phyloP scores from a whole-genome alignment of 1,140 invertebrate genomes.

The Drosophila micromelanica region DNA sequence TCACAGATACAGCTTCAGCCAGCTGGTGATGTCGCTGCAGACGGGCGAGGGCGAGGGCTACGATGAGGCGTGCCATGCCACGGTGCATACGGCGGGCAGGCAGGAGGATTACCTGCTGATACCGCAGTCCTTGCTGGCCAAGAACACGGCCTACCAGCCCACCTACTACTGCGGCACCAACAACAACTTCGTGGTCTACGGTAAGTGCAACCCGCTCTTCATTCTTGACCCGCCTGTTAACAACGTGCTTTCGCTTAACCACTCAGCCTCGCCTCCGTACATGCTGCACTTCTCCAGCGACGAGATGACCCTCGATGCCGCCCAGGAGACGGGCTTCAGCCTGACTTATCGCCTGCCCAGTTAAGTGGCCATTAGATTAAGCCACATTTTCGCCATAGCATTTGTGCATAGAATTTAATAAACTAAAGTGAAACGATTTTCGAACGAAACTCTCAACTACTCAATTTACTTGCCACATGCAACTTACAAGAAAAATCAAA shows the following conservation, averaged over 20 bases:
- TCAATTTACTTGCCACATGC: slow-evolving; percentile 15
- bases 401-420: slow-evolving; percentile 58
- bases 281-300: slow-evolving; percentile 71
- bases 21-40: slow-evolving; percentile 61
- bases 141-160: slow-evolving; percentile 79
- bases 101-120: slow-evolving; percentile 86
- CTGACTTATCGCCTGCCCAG: slow-evolving; percentile 59
- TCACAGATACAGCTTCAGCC: slow-evolving; percentile 62
- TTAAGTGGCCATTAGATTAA: slow-evolving; percentile 38
- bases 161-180: slow-evolving; percentile 77
- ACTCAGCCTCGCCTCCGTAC: slow-evolving; percentile 61
- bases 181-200: slow-evolving; percentile 64
- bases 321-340: slow-evolving; percentile 66
- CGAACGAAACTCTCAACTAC: background rate
- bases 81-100: slow-evolving; percentile 56
- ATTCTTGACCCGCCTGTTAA: background rate
- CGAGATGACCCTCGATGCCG: slow-evolving; percentile 55
- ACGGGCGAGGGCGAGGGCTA: slow-evolving; percentile 58
- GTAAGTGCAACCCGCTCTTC: slow-evolving; percentile 37
- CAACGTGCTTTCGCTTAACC: slow-evolving; percentile 1
- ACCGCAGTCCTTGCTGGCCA: slow-evolving; percentile 72
- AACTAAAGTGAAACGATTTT: slow-evolving; percentile 49
- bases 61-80: slow-evolving; percentile 66
- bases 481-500: no score
- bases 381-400: slow-evolving; percentile 22